Percentiles rank a stretch among this genome's conserved stretches.
Evolutionary conservation across 2,888 invertebrate species (phyloP).

Genomic region (Coecobrya sp.): DNA sequence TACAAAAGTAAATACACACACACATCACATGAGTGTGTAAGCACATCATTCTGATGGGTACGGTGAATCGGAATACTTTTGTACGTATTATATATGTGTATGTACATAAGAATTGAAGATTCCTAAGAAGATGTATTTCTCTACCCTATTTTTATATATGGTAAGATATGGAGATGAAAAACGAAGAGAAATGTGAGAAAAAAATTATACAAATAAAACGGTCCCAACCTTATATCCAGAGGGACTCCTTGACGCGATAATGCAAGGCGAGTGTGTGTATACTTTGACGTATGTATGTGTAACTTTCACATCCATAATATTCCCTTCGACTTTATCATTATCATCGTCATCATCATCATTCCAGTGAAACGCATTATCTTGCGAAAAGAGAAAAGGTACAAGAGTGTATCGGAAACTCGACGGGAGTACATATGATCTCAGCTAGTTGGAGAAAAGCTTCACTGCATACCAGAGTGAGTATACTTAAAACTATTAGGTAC

Average conservation of each 20-base stretch:
- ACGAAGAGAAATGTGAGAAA: not conserved
- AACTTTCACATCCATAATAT: not conserved
- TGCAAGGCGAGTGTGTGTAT: not conserved
- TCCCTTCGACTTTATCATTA: slow-evolving; percentile 31
- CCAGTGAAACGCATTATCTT: slow-evolving; percentile 57
- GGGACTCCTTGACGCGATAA: not conserved
- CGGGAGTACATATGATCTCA: slow-evolving; percentile 56
- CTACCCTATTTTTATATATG: not conserved
- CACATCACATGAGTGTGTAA: not conserved
- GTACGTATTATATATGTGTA: no score
- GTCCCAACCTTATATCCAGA: slow-evolving; percentile 5
- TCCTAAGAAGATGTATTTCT: no score
- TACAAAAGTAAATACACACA: slow-evolving; percentile 23
- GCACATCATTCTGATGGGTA: not conserved
- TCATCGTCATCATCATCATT: slow-evolving; percentile 33
- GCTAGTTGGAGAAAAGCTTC: no score
- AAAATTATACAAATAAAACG: slow-evolving; percentile 40
- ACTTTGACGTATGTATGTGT: not conserved
- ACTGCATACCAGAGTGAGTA: no score
- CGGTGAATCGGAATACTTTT: not conserved
- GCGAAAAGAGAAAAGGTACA: slow-evolving; percentile 31
- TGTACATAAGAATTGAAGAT: no score
- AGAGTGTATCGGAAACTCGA: slow-evolving; percentile 57
- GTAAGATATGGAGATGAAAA: not conserved
- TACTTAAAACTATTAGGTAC: not conserved